These are phyloP conservation scores for Synodontis membranacea DNA, from an alignment of 2,113 vertebrate species.

Conservation along the genomic window DNA sequence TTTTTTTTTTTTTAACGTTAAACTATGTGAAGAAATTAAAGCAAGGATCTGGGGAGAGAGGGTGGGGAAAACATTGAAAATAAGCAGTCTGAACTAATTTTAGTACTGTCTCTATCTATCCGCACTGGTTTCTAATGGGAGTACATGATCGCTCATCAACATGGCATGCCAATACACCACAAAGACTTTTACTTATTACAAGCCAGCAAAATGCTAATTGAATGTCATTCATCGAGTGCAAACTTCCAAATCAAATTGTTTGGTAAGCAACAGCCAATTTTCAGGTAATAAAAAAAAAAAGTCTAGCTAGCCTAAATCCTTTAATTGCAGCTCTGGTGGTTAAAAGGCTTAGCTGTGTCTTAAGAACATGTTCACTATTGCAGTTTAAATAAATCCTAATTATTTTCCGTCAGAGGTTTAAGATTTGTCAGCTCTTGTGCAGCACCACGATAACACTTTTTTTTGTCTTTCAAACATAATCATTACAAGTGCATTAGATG, in stretches of 20 bases:
- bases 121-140: slow-evolving; percentile 59
- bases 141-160: slow-evolving; percentile 52
- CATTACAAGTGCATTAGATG: slow-evolving; percentile 73
- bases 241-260: slow-evolving; percentile 57
- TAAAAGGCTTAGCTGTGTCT: slow-evolving; percentile 77
- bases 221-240: slow-evolving; percentile 56
- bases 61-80: slow-evolving; percentile 54
- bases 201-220: slow-evolving; percentile 7
- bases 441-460: slow-evolving; percentile 72
- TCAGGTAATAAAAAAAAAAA: slow-evolving; percentile 72
- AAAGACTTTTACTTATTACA: slow-evolving; percentile 19
- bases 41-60: slow-evolving; percentile 42
- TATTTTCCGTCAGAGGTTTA: slow-evolving; percentile 78
- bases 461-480: slow-evolving; percentile 74
- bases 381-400: slow-evolving; percentile 80
- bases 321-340: slow-evolving; percentile 74
- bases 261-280: slow-evolving; percentile 70
- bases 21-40: slow-evolving; percentile 76
- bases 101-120: slow-evolving; percentile 58
- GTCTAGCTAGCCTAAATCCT: slow-evolving; percentile 61
- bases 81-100: slow-evolving; percentile 67
- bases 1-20: slow-evolving; percentile 68
- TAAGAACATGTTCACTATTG: slow-evolving; percentile 67
- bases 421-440: slow-evolving; percentile 77
- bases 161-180: background rate